Base-by-base conservation (phyloP, 2,797 vertebrate genomes). In the Gobio occitaniae region DNA sequence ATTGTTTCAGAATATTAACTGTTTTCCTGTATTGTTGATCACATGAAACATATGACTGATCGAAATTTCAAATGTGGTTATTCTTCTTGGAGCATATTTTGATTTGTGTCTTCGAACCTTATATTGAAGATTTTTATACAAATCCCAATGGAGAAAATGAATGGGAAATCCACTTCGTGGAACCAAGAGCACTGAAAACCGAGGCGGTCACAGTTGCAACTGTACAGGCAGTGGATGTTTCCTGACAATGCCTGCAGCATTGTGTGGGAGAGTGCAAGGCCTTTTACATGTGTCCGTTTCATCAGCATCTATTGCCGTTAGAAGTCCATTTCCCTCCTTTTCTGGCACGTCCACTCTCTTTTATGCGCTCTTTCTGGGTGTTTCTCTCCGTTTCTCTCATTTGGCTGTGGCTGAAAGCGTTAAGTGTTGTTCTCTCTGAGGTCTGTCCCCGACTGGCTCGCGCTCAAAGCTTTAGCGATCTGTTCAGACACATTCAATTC, bases 341-440 rank as follows among this genome's bases (percentile, higher is more conserved):
- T 83, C 52, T 59, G 84, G 75, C 59, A 44, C 48, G 72, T 69
- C 82, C 78, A 80, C 65, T 29, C 70, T 63, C 65, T 84, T 91
- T 82, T 90, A 85, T 85, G 85, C 72, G 76, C 50, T 92, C 85
- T 87, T 75, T 89, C 88, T 90, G 89, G 90, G 88, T 88, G 84
- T 41, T 29, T 38, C 80, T 76, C 48, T 80, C 25, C 71, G 36
- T 84, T 65, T 61, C 75, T 56, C 65, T 80, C 59, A 56, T 85
- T 83, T 83, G 87, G 88, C 87, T 86, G 56, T 78, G 72, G 70
- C 86, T 89, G 88, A 89, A 87, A 86, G 87, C 88, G 87, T 86
- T 88, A 88, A 90, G 85, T 89, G 88, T 88, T 85, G 84, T 89
- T 87, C 83, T 76, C 86, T 86, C 86, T 54, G 79, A 75, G 79